Conservation (phyloP, 2,113 vertebrate genomes). For the Brienomyrus longianalis region DNA sequence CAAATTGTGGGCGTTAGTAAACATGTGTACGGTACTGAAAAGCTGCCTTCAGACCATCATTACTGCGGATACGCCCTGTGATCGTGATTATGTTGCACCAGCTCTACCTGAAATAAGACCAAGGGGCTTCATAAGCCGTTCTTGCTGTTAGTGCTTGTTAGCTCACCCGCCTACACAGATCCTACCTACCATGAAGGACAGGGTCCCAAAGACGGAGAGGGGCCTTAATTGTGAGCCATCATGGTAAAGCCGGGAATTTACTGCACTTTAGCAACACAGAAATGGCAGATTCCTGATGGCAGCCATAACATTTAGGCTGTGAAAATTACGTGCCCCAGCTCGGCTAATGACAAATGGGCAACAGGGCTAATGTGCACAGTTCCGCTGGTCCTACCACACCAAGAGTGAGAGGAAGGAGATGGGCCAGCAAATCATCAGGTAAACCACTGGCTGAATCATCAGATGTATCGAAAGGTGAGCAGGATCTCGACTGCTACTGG, state of each 20-base stretch:
- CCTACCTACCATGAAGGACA: not conserved
- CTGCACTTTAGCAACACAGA: not conserved
- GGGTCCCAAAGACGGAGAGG: not conserved
- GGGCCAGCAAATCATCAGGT: not conserved
- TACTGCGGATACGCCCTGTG: not conserved
- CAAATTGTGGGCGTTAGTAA: no score
- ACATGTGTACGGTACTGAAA: no score
- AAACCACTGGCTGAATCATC: not conserved
- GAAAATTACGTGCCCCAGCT: not conserved
- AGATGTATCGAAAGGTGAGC: not conserved
- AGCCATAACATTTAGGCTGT: not conserved
- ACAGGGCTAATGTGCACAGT: not conserved
- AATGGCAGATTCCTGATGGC: not conserved
- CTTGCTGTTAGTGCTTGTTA: not conserved
- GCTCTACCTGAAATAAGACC: not conserved
- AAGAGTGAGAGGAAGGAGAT: not conserved
- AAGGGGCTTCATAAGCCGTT: not conserved
- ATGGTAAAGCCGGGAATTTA: not conserved
- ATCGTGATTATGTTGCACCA: not conserved
- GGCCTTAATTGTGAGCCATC: not conserved
- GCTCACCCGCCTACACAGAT: not conserved
- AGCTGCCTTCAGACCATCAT: not conserved
- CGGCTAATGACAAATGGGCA: not conserved
- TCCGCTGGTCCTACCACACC: not conserved
- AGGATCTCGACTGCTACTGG: not conserved